Evolutionary conservation across 2,888 invertebrate genomes (phyloP).

Genomic region (Napeogenes sylphis): DNA sequence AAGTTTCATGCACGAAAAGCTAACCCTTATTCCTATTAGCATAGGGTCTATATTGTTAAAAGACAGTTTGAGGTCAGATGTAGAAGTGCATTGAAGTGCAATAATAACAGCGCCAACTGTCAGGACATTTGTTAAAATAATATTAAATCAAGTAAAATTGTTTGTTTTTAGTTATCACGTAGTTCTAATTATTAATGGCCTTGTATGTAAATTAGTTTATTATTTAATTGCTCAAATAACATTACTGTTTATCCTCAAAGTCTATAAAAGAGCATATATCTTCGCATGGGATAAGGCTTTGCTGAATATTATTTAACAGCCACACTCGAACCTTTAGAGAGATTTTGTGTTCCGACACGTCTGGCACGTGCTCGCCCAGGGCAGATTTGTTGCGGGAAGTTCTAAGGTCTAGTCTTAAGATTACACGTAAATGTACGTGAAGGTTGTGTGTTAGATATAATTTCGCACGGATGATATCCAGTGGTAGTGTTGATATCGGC

Average conservation of each 20-base stretch:
- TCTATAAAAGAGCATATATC: not conserved
- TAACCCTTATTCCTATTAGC: constrained; percentile 17
- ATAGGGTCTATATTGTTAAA: constrained; percentile 19
- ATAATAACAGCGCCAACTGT: constrained; percentile 64
- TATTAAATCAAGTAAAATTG: constrained; percentile 31
- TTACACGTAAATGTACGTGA: not conserved
- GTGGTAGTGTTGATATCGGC: too few relatives aligned
- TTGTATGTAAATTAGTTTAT: not conserved
- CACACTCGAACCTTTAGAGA: constrained; percentile 24
- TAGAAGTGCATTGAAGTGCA: constrained; percentile 62
- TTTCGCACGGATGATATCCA: not conserved
- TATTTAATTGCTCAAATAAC: not conserved
- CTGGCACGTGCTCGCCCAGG: constrained; percentile 33
- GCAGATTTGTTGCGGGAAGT: constrained; percentile 35
- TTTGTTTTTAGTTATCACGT: not conserved
- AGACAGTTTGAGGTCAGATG: constrained; percentile 38
- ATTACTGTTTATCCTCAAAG: not conserved
- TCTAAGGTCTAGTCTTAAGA: not conserved
- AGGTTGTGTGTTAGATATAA: not conserved
- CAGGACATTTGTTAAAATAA: constrained; percentile 65
- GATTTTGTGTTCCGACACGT: constrained; percentile 38
- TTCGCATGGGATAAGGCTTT: not conserved
- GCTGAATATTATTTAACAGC: not conserved
- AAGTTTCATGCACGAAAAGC: constrained; percentile 11
- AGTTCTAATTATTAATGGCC: not conserved